phyloP scores from a whole-genome alignment of 2,888 invertebrate genomes.

The Polydrusus cervinus region DNA sequence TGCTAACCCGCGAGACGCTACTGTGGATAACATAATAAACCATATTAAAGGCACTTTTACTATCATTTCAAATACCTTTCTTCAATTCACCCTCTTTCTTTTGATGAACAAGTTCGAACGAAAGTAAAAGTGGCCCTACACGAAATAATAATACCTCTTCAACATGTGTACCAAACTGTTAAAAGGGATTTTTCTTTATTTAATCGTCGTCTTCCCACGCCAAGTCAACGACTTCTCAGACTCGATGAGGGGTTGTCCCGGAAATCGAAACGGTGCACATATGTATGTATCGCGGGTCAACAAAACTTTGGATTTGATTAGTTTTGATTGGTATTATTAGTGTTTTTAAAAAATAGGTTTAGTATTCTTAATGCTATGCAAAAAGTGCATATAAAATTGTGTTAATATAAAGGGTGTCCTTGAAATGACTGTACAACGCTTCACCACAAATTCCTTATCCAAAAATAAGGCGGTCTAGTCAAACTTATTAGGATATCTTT shows the following conservation, averaged over 20 bases:
- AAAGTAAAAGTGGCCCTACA: constrained; percentile 45
- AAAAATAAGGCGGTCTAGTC: too few species aligned
- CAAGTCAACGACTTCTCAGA: constrained; percentile 44
- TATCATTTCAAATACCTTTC: constrained; percentile 19
- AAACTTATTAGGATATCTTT: too few species aligned
- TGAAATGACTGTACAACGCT: too few species aligned
- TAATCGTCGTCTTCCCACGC: constrained; percentile 50
- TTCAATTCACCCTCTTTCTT: not conserved
- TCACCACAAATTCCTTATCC: too few species aligned
- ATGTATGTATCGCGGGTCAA: constrained; percentile 36
- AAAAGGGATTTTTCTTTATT: constrained; percentile 41
- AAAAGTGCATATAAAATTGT: too few species aligned
- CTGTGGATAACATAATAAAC: not conserved
- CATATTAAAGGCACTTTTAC: constrained; percentile 18
- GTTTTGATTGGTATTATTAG: too few species aligned
- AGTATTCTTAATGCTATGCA: too few species aligned
- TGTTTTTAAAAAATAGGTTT: too few species aligned
- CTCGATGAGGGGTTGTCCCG: constrained; percentile 43
- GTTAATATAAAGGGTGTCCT: too few species aligned
- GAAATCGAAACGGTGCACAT: constrained; percentile 38
- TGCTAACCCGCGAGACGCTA: too few species aligned
- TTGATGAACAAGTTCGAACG: constrained; percentile 17
- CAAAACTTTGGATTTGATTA: not conserved
- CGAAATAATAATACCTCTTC: constrained; percentile 37
- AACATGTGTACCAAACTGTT: constrained; percentile 41